These are phyloP conservation scores for Leptobrachium leishanense DNA, from an alignment of 2,113 vertebrate genomes.

Conservation along the genomic window DNA sequence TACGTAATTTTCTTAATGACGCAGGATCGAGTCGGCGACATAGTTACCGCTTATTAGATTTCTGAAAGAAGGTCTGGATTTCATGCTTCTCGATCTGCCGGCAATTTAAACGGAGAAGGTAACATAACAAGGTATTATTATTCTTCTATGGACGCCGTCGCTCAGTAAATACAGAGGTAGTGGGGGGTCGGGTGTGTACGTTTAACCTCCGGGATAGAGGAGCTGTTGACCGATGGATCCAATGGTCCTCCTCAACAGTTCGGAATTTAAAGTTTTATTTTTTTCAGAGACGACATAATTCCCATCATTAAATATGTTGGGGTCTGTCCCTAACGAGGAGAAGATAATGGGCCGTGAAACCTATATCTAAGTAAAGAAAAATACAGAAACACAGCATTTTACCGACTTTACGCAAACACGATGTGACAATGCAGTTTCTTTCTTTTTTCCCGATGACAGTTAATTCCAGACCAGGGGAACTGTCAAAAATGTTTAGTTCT, in stretches of 20 bases:
- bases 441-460: slow-evolving; percentile 93
- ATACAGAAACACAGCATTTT: slow-evolving; percentile 68
- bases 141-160: neutral
- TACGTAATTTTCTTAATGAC: slow-evolving; percentile 47
- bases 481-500: slow-evolving; percentile 98
- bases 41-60: slow-evolving; percentile 36
- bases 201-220: neutral
- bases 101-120: neutral
- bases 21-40: slow-evolving; percentile 36
- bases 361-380: slow-evolving; percentile 63
- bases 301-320: slow-evolving; percentile 72
- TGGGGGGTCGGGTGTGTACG: neutral
- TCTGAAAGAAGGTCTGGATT: slow-evolving; percentile 7
- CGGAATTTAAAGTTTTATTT: neutral
- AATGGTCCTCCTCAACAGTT: no score
- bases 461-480: slow-evolving; percentile 94
- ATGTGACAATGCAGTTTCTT: slow-evolving; percentile 92
- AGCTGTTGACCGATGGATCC: neutral
- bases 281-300: slow-evolving; percentile 56
- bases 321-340: slow-evolving; percentile 79
- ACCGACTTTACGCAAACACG: slow-evolving; percentile 77
- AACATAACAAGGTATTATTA: neutral
- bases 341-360: slow-evolving; percentile 70
- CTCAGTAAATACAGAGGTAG: neutral
- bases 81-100: slow-evolving; percentile 16